These are phyloP conservation scores for Meles meles DNA, from an alignment of 2,113 vertebrate genomes.

Conservation along the genomic window DNA sequence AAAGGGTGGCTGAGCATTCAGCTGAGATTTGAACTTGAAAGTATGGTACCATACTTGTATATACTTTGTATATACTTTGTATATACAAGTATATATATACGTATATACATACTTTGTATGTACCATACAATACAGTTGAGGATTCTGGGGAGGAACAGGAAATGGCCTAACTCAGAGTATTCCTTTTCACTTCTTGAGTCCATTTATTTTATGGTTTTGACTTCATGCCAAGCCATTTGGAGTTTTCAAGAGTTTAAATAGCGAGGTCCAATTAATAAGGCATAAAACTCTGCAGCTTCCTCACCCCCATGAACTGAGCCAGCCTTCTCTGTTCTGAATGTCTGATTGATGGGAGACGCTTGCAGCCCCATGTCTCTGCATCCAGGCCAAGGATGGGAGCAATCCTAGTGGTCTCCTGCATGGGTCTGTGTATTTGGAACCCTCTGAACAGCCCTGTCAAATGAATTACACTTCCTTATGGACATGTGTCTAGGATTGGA, in stretches of 20 bases:
- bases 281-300: slow-evolving; percentile 73
- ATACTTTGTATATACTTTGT: no score
- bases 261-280: slow-evolving; percentile 81
- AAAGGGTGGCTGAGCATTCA: slow-evolving; percentile 70
- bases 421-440: slow-evolving; percentile 52
- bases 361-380: slow-evolving; percentile 6
- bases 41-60: slow-evolving; percentile 57
- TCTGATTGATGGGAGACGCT: slow-evolving; percentile 71
- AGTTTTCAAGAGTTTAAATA: slow-evolving; percentile 82
- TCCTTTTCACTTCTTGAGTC: slow-evolving; percentile 78
- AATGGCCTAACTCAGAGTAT: slow-evolving; percentile 73
- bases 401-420: not conserved
- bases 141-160: slow-evolving; percentile 57
- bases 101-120: no score
- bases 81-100: no score
- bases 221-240: slow-evolving; percentile 75
- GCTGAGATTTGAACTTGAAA: slow-evolving; percentile 68
- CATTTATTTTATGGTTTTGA: slow-evolving; percentile 82
- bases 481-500: slow-evolving; percentile 71
- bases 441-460: slow-evolving; percentile 57
- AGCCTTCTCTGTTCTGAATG: slow-evolving; percentile 47
- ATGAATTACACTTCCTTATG: slow-evolving; percentile 71
- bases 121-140: not conserved
- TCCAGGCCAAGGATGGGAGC: not conserved
- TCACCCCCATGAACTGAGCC: slow-evolving; percentile 64